Base-by-base conservation (phyloP, 2,888 invertebrate species). In the Timandra comae region DNA sequence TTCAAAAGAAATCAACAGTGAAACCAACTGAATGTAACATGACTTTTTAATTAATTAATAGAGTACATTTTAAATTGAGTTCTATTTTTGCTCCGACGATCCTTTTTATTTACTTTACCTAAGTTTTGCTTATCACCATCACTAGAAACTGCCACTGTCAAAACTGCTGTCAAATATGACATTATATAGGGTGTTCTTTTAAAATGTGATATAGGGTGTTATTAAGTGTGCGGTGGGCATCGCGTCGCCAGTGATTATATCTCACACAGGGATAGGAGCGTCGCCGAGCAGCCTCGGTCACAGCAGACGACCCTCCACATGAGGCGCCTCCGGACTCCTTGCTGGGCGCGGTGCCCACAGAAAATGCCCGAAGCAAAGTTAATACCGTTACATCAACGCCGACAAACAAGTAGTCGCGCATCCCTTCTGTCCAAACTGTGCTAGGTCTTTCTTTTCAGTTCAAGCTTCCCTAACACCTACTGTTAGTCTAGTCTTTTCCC, bases 321-420 rank as follows among this genome's bases (percentile, higher is more conserved):
- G 85, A 89, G 93, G 78, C 90, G 91, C 63, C 91, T 93, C 76
- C 91, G 92, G 84, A 91, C 92, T 69, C 93, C 93, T 68, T 90
- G 92, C 81, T 93, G 93, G 93, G 91, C 93, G 84, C 90, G 91
- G 88, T 91, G 90, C 85, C 88, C 88, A 77, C 85, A 88, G 82
- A 88, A 87, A 88, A 87, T 88, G 76, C 87, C 87, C 78, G 88
- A 88, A 87, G 86, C 87, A 82, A 86, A 88, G 88, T 88, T 88
- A 87, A 87, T 86, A 85, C 80, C 74, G 79, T 75, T 75, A 78
- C 75, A 75, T 60, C 76, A 76, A 52, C 76, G 80, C 75, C 84
- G 69, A 63, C 74, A 70, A 80, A 81, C 84, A 81, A 81, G 82
- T 82, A 84, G 82, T 78, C 76, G 78, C 80, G 80, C 76, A 74